These are phyloP conservation scores for Plebejus melissa DNA, from an alignment of 2,888 invertebrate genomes.

Conservation along the genomic window DNA sequence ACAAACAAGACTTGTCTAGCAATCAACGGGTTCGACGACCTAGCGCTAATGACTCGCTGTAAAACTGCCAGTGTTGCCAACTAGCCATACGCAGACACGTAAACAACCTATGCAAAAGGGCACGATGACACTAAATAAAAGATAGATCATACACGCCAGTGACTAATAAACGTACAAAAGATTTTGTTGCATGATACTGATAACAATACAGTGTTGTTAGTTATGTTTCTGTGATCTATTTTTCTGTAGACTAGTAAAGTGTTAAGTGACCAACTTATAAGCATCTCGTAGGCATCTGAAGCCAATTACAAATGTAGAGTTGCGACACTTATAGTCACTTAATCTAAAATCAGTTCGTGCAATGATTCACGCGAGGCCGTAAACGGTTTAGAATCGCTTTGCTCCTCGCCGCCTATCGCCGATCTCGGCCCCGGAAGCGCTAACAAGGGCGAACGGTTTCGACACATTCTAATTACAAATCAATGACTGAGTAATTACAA, in stretches of 20 bases:
- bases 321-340: not conserved
- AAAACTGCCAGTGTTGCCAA: slow-evolving; percentile 42
- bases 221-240: not conserved
- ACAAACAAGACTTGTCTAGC: slow-evolving; percentile 48
- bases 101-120: slow-evolving; percentile 30
- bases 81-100: slow-evolving; percentile 11
- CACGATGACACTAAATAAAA: slow-evolving; percentile 12
- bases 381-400: slow-evolving; percentile 16
- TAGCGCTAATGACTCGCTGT: slow-evolving; percentile 47
- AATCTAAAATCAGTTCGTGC: slow-evolving; percentile 11
- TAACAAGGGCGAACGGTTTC: slow-evolving; percentile 17
- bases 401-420: slow-evolving; percentile 22
- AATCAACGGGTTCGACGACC: slow-evolving; percentile 44
- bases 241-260: not conserved
- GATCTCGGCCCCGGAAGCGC: slow-evolving; percentile 19
- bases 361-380: slow-evolving; percentile 15
- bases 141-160: not conserved
- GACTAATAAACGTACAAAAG: not conserved
- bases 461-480: slow-evolving; percentile 11
- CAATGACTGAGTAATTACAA: slow-evolving; percentile 3
- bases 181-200: not conserved
- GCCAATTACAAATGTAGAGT: not conserved
- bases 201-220: not conserved
- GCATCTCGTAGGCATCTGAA: not conserved
- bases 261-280: not conserved